Evolutionary conservation across 2,113 vertebrate species (phyloP).

Genomic region (Gnathonemus echidnorhynchus): DNA sequence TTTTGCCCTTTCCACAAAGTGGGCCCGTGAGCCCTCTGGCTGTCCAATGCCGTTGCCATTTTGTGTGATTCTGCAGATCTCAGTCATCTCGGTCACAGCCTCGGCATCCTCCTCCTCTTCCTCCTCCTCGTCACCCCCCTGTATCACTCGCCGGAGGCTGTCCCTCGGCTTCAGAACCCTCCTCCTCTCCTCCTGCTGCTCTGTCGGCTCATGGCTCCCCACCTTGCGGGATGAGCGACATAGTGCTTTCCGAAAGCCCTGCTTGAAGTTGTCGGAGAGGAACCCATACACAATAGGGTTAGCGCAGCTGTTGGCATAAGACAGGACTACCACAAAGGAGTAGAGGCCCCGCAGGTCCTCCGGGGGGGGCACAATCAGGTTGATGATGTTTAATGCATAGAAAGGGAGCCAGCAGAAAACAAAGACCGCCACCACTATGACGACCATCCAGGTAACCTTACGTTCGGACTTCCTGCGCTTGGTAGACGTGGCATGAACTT

Average conservation of each 20-base stretch:
- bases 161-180: slow-evolving; percentile 60
- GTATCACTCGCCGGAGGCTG: slow-evolving; percentile 49
- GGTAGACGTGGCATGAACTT: slow-evolving; percentile 76
- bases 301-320: slow-evolving; percentile 93
- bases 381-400: slow-evolving; percentile 85
- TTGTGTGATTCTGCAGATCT: slow-evolving; percentile 70
- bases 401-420: slow-evolving; percentile 92
- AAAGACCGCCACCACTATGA: slow-evolving; percentile 85
- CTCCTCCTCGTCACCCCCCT: slow-evolving; percentile 40
- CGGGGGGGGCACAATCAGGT: slow-evolving; percentile 74
- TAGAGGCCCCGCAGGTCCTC: slow-evolving; percentile 74
- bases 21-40: slow-evolving; percentile 32
- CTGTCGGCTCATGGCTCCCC: slow-evolving; percentile 52
- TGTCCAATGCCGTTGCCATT: slow-evolving; percentile 60
- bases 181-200: slow-evolving; percentile 48
- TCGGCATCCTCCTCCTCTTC: slow-evolving; percentile 50
- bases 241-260: slow-evolving; percentile 85
- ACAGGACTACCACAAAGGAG: slow-evolving; percentile 81
- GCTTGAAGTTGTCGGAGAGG: slow-evolving; percentile 91
- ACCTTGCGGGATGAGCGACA: slow-evolving; percentile 69
- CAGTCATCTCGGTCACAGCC: slow-evolving; percentile 57
- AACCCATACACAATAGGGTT: slow-evolving; percentile 93
- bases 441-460: slow-evolving; percentile 87
- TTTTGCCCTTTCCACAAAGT: slow-evolving; percentile 42
- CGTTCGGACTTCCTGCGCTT: slow-evolving; percentile 79